Evolutionary conservation across 2,888 invertebrate genomes (phyloP), one percentile per base, ranked within the genome.

Genomic region (Iphiclides podalirius): DNA sequence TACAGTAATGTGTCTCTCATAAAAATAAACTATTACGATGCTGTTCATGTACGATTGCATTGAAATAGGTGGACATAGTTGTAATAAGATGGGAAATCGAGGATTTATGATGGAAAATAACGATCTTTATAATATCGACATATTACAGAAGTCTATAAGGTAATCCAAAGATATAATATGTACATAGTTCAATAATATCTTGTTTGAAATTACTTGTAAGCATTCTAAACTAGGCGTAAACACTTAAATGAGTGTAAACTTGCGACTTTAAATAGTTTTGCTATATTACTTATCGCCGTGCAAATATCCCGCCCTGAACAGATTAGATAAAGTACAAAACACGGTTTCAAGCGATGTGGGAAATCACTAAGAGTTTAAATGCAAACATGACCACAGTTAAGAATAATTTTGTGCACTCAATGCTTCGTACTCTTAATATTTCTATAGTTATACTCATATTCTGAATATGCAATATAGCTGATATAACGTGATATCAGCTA

Each of bases 251-350:
- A 65, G 75, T 74, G 74, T 73, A 71, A 77, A 79, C 74, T 66
- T 61, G 60, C 67, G 66, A 66, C 70, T 70, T 64, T 69, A 71
- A 70, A 80, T 82, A 79, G 84, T 70, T 72, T 77, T 70, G 69
- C 66, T 61, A 67, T 69, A 70, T 74, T 78, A 66, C 71, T 50
- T 50, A 50, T 88, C 88, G 69, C 54, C 66, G 82, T 80, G 83
- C 87, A 86, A 88, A 88, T 87, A 88, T 77, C 73, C 75, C 80
- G 75, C 72, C 81, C 77, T 70, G 69, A 52, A 50, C 57, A 78
- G 88, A 88, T 88, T 79, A 88, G 87, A 88, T 87, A 86, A 80
- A 73, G 65, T 61, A 68, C 67, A 74, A 71, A 73, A 75, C 72
- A 76, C 67, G 61, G 61, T 61, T 59, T 59, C 63, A 60, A 60